Percentiles rank a stretch among this genome's conserved stretches.
Conservation (phyloP, 23 tunicate species). For the Ascidia mentula region DNA sequence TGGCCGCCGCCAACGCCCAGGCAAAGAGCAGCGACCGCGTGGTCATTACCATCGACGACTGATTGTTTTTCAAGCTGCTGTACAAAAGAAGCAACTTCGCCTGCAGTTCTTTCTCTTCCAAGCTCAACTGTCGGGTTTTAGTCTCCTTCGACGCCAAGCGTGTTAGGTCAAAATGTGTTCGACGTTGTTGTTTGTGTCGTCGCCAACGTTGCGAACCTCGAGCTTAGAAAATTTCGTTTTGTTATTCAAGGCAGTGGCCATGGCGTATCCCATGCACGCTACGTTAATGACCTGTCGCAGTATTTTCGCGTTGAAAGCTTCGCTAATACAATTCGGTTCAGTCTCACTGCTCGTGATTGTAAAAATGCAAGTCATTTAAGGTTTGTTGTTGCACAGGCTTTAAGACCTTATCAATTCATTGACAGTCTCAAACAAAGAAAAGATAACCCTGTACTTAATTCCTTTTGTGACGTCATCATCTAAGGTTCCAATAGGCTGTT, state of each 20-base stretch:
- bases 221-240: not conserved
- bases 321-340: not conserved
- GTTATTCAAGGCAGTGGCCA: not conserved
- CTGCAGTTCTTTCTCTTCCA: no score
- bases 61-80: not conserved
- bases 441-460: no score
- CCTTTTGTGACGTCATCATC: no score
- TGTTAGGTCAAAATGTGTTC: not conserved
- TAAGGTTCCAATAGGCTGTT: no score
- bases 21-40: constrained; percentile 31
- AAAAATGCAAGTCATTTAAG: no score
- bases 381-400: no score
- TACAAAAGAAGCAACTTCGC: not conserved
- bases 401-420: no score
- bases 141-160: not conserved
- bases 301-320: not conserved
- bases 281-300: not conserved
- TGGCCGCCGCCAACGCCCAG: constrained; percentile 47
- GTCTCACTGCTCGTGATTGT: no score
- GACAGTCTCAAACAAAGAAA: no score
- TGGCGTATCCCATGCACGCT: not conserved
- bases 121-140: not conserved
- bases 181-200: not conserved
- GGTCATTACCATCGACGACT: constrained; percentile 69
- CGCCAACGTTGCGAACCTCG: not conserved